phyloP scores from a whole-genome alignment of 2,113 vertebrate genomes.

The Sander lucioperca region DNA sequence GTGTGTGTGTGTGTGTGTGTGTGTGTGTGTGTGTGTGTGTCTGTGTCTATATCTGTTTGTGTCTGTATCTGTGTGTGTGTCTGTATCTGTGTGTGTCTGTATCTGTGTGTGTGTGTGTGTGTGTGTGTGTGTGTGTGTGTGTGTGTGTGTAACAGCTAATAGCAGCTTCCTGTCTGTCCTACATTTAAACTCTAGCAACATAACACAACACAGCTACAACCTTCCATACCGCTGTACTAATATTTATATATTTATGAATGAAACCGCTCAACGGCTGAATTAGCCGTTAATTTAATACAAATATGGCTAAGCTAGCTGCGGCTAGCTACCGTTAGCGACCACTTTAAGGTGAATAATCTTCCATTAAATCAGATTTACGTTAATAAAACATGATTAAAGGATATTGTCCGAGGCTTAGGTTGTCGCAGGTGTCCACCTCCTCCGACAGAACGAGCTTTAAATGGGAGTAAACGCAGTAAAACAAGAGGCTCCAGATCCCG shows the following conservation, averaged over 20 bases:
- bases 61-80: too few species aligned
- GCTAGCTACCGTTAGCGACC: slow-evolving; percentile 15
- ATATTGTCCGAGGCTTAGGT: slow-evolving; percentile 94
- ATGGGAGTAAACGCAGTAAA: slow-evolving; percentile 59
- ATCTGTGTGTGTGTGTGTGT: too few species aligned
- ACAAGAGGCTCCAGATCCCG: slow-evolving; percentile 49
- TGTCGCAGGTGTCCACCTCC: slow-evolving; percentile 84
- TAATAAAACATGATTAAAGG: slow-evolving; percentile 74
- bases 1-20: too few species aligned
- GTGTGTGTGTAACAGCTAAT: too few species aligned
- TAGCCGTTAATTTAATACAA: too few species aligned
- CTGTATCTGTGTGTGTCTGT: too few species aligned
- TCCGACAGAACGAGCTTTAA: slow-evolving; percentile 53
- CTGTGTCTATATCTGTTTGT: too few species aligned
- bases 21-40: too few species aligned
- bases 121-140: too few species aligned
- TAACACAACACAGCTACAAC: neutral
- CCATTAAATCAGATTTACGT: too few species aligned
- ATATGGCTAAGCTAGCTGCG: slow-evolving; percentile 9
- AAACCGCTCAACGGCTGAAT: neutral
- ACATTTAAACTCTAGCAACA: too few species aligned
- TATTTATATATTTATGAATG: too few species aligned
- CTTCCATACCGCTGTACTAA: neutral
- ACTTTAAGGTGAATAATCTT: fast-evolving
- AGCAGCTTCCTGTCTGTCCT: neutral